A percentile compares a stretch with the other conserved stretches of the same genome.
Evolutionary conservation across 2,113 vertebrate species (phyloP).

Genomic region (Corythornis cristatus): DNA sequence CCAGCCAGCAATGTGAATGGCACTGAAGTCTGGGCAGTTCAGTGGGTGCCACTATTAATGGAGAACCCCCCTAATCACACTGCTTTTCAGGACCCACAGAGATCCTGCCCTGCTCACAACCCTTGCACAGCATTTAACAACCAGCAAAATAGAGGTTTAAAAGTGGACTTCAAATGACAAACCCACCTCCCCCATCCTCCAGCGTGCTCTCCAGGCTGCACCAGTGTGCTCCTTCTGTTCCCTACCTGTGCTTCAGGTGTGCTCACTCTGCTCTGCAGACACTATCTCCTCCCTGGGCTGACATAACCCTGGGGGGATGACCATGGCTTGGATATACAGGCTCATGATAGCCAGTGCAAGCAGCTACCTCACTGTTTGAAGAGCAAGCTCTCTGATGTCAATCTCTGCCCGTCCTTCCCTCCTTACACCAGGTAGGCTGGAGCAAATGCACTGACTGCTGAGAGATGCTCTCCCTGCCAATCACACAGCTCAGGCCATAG

Average conservation of each 20-base stretch:
- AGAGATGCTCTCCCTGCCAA: neutral
- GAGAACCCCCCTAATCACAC: neutral
- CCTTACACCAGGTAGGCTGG: neutral
- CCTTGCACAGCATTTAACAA: neutral
- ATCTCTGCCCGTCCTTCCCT: neutral
- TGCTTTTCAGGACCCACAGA: accelerated
- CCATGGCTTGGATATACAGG: accelerated
- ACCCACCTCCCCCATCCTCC: neutral
- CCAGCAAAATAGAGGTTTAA: neutral
- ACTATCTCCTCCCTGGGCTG: accelerated
- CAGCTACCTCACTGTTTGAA: neutral
- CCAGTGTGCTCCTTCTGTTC: neutral
- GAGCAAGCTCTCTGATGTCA: neutral
- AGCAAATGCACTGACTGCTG: accelerated
- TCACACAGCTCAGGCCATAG: neutral
- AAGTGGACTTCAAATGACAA: neutral
- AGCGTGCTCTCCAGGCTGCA: neutral
- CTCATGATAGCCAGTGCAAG: accelerated
- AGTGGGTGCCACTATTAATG: neutral
- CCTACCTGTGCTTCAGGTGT: neutral
- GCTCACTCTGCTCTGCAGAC: neutral
- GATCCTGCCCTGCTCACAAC: neutral
- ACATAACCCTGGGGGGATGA: neutral
- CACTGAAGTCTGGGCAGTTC: neutral
- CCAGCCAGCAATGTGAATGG: neutral